A percentile compares a stretch with the other conserved stretches of the same genome.
These are phyloP conservation scores for Archips crataeganus DNA, from an alignment of 2,888 invertebrate species.

Conservation along the genomic window DNA sequence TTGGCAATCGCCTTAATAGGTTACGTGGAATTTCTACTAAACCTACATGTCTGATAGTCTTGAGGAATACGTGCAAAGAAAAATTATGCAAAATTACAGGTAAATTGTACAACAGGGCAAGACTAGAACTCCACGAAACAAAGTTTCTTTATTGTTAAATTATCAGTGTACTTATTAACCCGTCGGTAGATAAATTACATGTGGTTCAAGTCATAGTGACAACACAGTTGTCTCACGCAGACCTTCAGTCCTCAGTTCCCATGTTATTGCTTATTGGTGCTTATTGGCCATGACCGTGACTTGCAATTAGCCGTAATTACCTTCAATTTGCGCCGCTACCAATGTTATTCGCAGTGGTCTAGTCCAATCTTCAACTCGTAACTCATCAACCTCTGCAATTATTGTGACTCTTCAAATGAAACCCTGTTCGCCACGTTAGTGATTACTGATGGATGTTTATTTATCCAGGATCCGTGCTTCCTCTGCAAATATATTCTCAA, in stretches of 20 bases:
- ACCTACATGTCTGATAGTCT: conserved; percentile 20
- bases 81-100: conserved; percentile 20
- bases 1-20: conserved; percentile 78
- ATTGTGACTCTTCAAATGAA: conserved; percentile 73
- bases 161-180: conserved; percentile 24
- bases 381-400: conserved; percentile 61
- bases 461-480: conserved; percentile 25
- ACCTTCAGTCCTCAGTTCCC: conserved; percentile 72
- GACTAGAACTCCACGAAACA: conserved; percentile 1
- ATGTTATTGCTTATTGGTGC: conserved; percentile 82
- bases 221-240: conserved; percentile 52
- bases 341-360: conserved; percentile 76
- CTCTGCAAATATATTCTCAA: conserved; percentile 27
- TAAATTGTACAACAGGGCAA: conserved; percentile 1
- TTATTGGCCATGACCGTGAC: conserved; percentile 85
- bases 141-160: conserved; percentile 16
- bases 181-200: conserved; percentile 50
- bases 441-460: conserved; percentile 57
- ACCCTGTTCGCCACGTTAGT: conserved; percentile 56
- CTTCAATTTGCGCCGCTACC: conserved; percentile 80
- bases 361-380: conserved; percentile 66
- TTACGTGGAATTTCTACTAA: conserved; percentile 64
- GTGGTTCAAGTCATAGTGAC: conserved; percentile 35
- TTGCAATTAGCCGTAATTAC: conserved; percentile 83
- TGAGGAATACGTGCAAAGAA: conserved; percentile 29